phyloP scores from a whole-genome alignment of 2,797 vertebrate genomes.

The Thaleichthys pacificus region DNA sequence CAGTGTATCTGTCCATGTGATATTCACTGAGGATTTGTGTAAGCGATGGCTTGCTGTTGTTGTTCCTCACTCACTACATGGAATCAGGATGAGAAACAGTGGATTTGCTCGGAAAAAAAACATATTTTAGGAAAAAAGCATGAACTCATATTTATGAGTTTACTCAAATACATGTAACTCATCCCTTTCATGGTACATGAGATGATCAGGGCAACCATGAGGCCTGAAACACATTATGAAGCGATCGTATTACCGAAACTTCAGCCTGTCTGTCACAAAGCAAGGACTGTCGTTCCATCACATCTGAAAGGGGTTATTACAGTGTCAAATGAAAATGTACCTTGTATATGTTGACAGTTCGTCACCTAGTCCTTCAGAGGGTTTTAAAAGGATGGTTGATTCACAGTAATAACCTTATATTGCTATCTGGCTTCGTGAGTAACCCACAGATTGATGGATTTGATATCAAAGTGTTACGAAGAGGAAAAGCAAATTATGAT shows the following conservation, averaged over 20 bases:
- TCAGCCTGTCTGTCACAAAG: constrained; percentile 36
- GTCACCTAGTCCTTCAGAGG: constrained; percentile 29
- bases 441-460: constrained; percentile 55
- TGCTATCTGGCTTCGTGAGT: constrained; percentile 24
- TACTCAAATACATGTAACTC: too few species aligned
- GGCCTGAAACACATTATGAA: background rate
- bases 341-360: constrained; percentile 42
- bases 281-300: constrained; percentile 21
- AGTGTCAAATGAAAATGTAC: constrained; percentile 34
- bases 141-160: too few species aligned
- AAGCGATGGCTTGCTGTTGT: too few species aligned
- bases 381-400: constrained; percentile 50
- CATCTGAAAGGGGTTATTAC: constrained; percentile 56
- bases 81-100: too few species aligned
- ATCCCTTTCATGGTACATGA: background rate
- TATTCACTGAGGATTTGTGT: too few species aligned
- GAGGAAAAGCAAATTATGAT: constrained; percentile 59
- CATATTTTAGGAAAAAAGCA: too few species aligned
- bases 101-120: too few species aligned
- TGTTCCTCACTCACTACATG: too few species aligned
- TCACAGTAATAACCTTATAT: constrained; percentile 49
- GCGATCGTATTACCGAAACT: constrained; percentile 5
- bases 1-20: too few species aligned
- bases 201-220: background rate
- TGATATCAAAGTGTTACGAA: constrained; percentile 49